phyloP scores from a whole-genome alignment of 2,113 vertebrate species.

The Chitala chitala region DNA sequence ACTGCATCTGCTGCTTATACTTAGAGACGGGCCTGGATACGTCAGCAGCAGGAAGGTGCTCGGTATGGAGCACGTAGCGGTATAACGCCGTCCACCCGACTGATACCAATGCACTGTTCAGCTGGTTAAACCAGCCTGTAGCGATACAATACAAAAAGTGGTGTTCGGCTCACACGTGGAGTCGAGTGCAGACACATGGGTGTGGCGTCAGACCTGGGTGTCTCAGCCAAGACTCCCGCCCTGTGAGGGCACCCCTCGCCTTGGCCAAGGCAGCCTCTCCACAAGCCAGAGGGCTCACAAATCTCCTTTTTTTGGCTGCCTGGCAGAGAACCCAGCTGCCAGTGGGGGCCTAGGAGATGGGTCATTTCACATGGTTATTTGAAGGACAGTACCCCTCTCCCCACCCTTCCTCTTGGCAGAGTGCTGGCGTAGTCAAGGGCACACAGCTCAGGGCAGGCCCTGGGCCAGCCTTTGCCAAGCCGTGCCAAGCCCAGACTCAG shows the following conservation, averaged over 20 bases:
- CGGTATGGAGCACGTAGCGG: no score
- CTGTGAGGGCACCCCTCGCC: neutral
- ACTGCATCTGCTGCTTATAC: no score
- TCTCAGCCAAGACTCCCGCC: neutral
- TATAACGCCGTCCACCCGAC: neutral
- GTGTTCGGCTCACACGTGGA: no score
- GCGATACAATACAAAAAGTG: neutral
- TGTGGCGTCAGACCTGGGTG: neutral
- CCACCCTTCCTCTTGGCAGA: constrained; percentile 1
- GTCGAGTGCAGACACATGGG: neutral
- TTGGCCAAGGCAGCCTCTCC: constrained; percentile 5
- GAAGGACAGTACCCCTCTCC: constrained; percentile 13
- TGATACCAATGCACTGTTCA: neutral
- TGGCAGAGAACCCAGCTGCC: neutral
- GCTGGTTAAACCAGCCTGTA: neutral
- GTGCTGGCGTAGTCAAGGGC: constrained; percentile 5
- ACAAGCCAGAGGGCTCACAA: neutral
- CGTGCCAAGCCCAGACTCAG: neutral
- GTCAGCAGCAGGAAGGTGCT: no score
- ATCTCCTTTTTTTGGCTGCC: neutral
- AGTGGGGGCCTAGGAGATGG: neutral
- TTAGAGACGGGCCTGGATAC: no score
- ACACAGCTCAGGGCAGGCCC: neutral
- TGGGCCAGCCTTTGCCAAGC: constrained; percentile 1
- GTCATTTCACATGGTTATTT: constrained; percentile 8